Conservation (phyloP, 2,113 vertebrate species). For the Hemibagrus wyckioides region DNA sequence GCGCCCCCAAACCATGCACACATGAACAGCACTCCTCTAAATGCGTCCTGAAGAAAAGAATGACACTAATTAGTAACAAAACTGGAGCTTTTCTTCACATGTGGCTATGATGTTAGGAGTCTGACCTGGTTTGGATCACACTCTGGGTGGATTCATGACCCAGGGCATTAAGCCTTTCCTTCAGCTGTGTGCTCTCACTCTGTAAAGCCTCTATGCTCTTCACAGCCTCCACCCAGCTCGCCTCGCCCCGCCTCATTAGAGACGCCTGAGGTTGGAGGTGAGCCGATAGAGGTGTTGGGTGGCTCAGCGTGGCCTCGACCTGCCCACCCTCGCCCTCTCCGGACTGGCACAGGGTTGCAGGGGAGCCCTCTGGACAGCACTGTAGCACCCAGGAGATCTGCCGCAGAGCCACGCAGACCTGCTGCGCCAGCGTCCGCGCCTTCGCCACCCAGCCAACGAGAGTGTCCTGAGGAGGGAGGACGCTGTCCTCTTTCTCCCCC, state of each 20-base stretch:
- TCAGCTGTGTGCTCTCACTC: slow-evolving; percentile 67
- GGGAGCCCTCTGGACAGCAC: slow-evolving; percentile 80
- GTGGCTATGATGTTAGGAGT: too few relatives aligned
- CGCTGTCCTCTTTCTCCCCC: slow-evolving; percentile 59
- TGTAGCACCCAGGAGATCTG: slow-evolving; percentile 86
- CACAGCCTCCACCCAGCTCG: slow-evolving; percentile 75
- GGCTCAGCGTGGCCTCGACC: slow-evolving; percentile 68
- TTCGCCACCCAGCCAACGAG: slow-evolving; percentile 76
- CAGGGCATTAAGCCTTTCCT: slow-evolving; percentile 76
- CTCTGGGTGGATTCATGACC: slow-evolving; percentile 69
- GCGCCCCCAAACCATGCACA: slow-evolving; percentile 74
- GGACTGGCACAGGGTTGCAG: slow-evolving; percentile 46
- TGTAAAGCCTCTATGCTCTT: slow-evolving; percentile 65
- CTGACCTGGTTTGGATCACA: slow-evolving; percentile 87
- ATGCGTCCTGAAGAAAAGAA: slow-evolving; percentile 75
- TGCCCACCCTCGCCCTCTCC: slow-evolving; percentile 50
- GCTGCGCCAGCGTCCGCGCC: slow-evolving; percentile 78
- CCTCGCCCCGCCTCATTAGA: slow-evolving; percentile 78
- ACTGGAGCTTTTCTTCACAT: not conserved
- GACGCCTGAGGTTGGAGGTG: slow-evolving; percentile 80
- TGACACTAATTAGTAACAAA: not conserved
- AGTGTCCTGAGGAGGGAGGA: slow-evolving; percentile 84
- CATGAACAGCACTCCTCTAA: slow-evolving; percentile 80
- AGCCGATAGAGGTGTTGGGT: slow-evolving; percentile 77
- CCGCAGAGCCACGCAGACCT: slow-evolving; percentile 79